A percentile compares a stretch with the other conserved stretches of the same genome.
phyloP scores from a whole-genome alignment of 2,113 vertebrate genomes.

The Hymenochirus boettgeri region DNA sequence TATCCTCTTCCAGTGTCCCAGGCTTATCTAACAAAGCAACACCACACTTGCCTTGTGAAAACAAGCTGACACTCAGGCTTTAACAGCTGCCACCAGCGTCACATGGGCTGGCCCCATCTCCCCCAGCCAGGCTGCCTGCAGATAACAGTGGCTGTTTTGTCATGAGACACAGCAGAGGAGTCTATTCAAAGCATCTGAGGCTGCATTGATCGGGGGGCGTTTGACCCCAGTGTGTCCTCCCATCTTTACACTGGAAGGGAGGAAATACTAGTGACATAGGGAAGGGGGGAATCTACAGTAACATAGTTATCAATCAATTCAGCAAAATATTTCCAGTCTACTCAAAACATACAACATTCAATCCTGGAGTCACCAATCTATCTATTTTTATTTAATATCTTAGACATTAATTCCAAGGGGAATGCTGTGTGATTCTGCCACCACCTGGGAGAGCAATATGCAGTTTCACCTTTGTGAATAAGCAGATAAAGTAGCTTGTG shows the following conservation, averaged over 20 bases:
- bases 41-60: conserved; percentile 58
- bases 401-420: no score
- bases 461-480: no score
- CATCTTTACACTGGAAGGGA: background rate
- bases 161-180: conserved; percentile 49
- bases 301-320: no score
- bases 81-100: conserved; percentile 66
- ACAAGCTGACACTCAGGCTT: conserved; percentile 63
- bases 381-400: no score
- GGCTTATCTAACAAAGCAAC: conserved; percentile 74
- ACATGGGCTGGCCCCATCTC: conserved; percentile 58
- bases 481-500: no score
- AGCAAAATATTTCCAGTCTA: no score
- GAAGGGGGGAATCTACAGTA: no score
- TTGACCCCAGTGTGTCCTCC: conserved; percentile 54
- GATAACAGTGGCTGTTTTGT: conserved; percentile 51
- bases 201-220: conserved; percentile 51
- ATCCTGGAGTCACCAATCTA: no score
- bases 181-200: conserved; percentile 41
- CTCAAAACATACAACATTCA: no score
- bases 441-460: no score
- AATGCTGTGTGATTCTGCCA: no score
- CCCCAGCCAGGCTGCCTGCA: conserved; percentile 61
- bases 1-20: conserved; percentile 61
- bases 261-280: background rate